Evolutionary conservation across 2,888 invertebrate genomes (phyloP).

Genomic region (Lasioglossum morio): DNA sequence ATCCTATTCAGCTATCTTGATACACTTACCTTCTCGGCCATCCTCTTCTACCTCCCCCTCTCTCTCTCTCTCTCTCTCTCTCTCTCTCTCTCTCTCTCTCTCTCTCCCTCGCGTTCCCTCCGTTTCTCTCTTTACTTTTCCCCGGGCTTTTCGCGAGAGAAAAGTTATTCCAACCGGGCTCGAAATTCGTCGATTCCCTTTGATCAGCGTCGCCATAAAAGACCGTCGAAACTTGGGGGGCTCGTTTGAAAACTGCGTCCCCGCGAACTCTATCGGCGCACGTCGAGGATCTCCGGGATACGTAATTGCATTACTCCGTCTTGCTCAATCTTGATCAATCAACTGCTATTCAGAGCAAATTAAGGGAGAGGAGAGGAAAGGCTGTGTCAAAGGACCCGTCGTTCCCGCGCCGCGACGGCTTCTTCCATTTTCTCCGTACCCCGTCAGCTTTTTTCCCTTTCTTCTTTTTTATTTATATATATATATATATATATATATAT

Average conservation of each 20-base stretch:
- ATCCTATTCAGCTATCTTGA: constrained; percentile 16
- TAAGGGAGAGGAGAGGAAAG: constrained; percentile 52
- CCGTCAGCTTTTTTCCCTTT: background rate
- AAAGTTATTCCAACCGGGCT: background rate
- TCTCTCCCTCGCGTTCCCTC: background rate
- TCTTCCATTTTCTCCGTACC: constrained; percentile 21
- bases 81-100: background rate
- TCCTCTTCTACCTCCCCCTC: background rate
- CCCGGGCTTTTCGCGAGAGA: background rate
- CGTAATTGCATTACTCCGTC: constrained; percentile 67
- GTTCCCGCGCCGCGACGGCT: constrained; percentile 20
- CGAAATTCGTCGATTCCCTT: constrained; percentile 33
- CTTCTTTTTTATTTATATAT: background rate
- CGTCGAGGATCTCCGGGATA: constrained; percentile 55
- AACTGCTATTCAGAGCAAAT: constrained; percentile 71
- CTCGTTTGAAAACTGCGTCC: constrained; percentile 46
- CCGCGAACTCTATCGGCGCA: constrained; percentile 24
- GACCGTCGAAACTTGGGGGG: constrained; percentile 32
- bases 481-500: too few species aligned
- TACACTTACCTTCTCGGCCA: background rate
- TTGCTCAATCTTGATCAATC: constrained; percentile 73
- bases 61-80: background rate
- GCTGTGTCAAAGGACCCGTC: constrained; percentile 57
- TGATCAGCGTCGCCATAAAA: constrained; percentile 28
- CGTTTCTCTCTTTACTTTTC: background rate